A percentile compares a stretch with the other conserved stretches of the same genome.
These are phyloP conservation scores for Butastur rufipennis DNA, from an alignment of 2,113 vertebrate species.

Conservation along the genomic window DNA sequence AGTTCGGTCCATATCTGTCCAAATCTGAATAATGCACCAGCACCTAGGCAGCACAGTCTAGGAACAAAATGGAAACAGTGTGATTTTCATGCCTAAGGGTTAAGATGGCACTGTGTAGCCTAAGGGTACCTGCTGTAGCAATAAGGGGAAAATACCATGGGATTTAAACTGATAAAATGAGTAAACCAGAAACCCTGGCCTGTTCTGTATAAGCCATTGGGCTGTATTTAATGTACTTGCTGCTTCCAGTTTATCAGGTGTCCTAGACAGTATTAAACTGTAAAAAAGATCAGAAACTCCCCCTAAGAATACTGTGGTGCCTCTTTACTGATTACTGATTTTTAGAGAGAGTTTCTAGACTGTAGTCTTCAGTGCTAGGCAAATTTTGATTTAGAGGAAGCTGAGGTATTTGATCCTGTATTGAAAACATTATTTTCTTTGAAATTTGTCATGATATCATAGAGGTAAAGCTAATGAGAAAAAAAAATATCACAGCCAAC, in stretches of 20 bases:
- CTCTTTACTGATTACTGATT: constrained; percentile 6
- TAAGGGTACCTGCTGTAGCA: not conserved
- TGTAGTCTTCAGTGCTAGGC: not conserved
- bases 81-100: not conserved
- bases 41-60: not conserved
- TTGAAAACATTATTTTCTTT: not conserved
- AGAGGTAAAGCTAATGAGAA: not conserved
- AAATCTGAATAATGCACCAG: not conserved
- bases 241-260: constrained; percentile 59
- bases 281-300: constrained; percentile 16
- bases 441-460: not conserved
- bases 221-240: constrained; percentile 30
- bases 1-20: not conserved
- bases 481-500: not conserved
- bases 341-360: not conserved
- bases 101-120: not conserved
- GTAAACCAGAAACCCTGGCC: constrained; percentile 10
- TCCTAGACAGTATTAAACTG: constrained; percentile 25
- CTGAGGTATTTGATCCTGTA: not conserved
- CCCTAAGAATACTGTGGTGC: not conserved
- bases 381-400: not conserved
- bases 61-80: not conserved
- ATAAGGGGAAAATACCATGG: not conserved
- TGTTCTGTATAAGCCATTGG: constrained; percentile 12
- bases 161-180: constrained; percentile 27